Evolutionary conservation across 2,113 vertebrate species (phyloP).

Genomic region (Hoplias malabaricus): DNA sequence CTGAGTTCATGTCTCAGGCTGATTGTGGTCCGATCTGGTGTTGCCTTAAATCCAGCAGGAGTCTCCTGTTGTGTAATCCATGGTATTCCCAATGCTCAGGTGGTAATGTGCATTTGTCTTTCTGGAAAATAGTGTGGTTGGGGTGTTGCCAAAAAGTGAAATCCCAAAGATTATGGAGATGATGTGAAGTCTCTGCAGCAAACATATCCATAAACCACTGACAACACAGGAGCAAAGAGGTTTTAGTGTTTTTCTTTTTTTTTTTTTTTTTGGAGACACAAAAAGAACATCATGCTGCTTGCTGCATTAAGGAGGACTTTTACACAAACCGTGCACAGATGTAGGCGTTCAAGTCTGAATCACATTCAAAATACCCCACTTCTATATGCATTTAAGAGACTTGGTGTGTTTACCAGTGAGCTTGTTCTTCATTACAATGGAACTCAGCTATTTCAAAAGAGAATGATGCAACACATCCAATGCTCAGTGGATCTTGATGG

Average conservation of each 20-base stretch:
- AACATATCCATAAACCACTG: conserved; percentile 55
- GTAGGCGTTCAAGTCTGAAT: conserved; percentile 9
- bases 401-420: neutral
- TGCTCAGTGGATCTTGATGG: neutral
- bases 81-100: neutral
- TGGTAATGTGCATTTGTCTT: neutral
- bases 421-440: neutral
- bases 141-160: conserved; percentile 43
- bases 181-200: neutral
- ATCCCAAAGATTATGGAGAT: conserved; percentile 30
- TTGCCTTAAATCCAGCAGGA: neutral
- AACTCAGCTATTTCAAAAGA: neutral
- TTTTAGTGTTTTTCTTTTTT: conserved; percentile 65
- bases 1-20: conserved; percentile 40
- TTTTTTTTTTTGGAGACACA: conserved; percentile 4
- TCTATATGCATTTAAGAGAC: neutral
- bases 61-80: neutral
- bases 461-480: conserved; percentile 5
- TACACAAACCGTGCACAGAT: conserved; percentile 30
- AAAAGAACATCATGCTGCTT: conserved; percentile 44
- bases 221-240: conserved; percentile 67
- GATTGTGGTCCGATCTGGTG: neutral
- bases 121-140: neutral
- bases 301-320: conserved; percentile 40
- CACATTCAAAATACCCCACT: conserved; percentile 30